phyloP scores from a whole-genome alignment of 2,113 vertebrate genomes.

The Melanostigma gelatinosum region DNA sequence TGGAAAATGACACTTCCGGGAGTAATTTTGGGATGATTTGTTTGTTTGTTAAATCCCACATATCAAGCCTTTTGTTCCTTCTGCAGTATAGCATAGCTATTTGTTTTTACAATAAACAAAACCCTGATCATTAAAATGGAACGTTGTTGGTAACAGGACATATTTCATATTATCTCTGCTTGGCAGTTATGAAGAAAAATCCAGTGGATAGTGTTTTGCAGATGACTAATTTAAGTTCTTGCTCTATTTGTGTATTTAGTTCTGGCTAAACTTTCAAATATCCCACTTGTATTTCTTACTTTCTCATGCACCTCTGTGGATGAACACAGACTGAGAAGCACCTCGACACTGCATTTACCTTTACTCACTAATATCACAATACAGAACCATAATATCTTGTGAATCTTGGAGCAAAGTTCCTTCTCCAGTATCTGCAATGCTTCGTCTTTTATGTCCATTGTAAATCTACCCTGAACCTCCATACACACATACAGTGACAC shows the following conservation, averaged over 20 bases:
- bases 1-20: no score
- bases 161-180: neutral
- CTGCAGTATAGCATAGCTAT: neutral
- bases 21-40: conserved; percentile 6
- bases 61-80: neutral
- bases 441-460: neutral
- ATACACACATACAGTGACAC: neutral
- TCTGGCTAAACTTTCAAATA: neutral
- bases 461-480: neutral
- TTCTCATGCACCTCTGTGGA: neutral
- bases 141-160: neutral
- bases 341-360: no score
- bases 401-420: neutral
- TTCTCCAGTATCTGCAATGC: neutral
- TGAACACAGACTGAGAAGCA: neutral
- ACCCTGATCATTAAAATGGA: neutral
- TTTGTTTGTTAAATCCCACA: conserved; percentile 11
- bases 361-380: neutral
- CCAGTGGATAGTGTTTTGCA: neutral
- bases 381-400: neutral
- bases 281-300: neutral
- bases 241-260: neutral
- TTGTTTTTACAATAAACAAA: neutral
- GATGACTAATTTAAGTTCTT: neutral
- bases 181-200: neutral